Percentiles rank a stretch among this genome's conserved stretches.
These are phyloP conservation scores for Gadopsis marmoratus DNA, from an alignment of 2,797 vertebrate genomes.

Conservation along the genomic window DNA sequence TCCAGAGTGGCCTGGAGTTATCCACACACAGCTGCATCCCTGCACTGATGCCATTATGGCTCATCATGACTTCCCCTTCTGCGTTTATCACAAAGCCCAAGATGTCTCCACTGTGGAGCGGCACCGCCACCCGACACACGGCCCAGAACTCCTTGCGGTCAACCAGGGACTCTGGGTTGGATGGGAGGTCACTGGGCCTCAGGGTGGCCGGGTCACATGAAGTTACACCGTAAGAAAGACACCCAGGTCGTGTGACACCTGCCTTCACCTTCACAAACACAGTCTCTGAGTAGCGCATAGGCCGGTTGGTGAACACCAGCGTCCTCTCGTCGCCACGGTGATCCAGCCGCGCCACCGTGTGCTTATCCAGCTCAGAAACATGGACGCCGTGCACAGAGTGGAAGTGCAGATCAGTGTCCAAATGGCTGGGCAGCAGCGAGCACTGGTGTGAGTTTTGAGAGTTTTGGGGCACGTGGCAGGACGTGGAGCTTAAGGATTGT, in stretches of 20 bases:
- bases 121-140: slow-evolving; percentile 86
- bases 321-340: slow-evolving; percentile 90
- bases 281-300: slow-evolving; percentile 89
- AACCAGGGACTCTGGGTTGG: slow-evolving; percentile 89
- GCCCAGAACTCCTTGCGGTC: slow-evolving; percentile 97
- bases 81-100: slow-evolving; percentile 91
- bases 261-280: slow-evolving; percentile 92
- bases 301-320: slow-evolving; percentile 92
- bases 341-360: slow-evolving; percentile 89
- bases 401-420: slow-evolving; percentile 92
- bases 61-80: slow-evolving; percentile 91
- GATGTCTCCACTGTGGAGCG: slow-evolving; percentile 92
- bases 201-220: slow-evolving; percentile 91
- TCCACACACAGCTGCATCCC: slow-evolving; percentile 95
- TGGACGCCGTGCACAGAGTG: slow-evolving; percentile 90
- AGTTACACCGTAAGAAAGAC: slow-evolving; percentile 91
- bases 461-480: slow-evolving; percentile 93
- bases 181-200: slow-evolving; percentile 90
- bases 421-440: slow-evolving; percentile 88
- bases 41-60: slow-evolving; percentile 88
- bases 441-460: slow-evolving; percentile 93
- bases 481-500: slow-evolving; percentile 71
- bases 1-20: slow-evolving; percentile 95
- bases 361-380: slow-evolving; percentile 89
- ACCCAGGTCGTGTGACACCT: slow-evolving; percentile 68